Conservation (phyloP, 2,113 vertebrate species). For the Anser cygnoides region DNA sequence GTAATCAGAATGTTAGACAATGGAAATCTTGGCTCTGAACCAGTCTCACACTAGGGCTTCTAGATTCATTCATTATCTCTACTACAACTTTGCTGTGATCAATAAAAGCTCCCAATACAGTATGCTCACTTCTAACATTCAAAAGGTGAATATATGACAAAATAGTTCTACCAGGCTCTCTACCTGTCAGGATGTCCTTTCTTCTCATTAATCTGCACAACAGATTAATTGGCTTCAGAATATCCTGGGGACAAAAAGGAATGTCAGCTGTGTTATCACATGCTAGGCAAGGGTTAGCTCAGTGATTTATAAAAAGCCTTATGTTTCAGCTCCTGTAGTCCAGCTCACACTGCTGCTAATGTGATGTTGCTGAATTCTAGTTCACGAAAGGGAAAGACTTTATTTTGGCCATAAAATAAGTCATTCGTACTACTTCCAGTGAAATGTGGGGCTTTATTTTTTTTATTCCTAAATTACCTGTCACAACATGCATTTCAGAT, state of each 20-base stretch:
- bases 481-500: fast-evolving
- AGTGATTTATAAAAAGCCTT: background rate
- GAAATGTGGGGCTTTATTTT: background rate
- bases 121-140: background rate
- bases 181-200: background rate
- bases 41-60: background rate
- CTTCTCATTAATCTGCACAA: background rate
- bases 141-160: background rate
- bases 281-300: background rate
- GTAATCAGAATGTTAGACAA: background rate
- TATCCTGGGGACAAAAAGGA: background rate
- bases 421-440: background rate
- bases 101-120: background rate
- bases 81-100: background rate
- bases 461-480: background rate
- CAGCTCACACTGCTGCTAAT: too few relatives aligned
- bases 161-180: background rate
- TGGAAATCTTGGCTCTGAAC: background rate
- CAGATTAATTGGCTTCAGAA: background rate
- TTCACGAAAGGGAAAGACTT: background rate
- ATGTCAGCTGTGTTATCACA: background rate
- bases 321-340: background rate
- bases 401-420: background rate
- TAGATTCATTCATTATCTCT: background rate
- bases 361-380: background rate